These are phyloP conservation scores for Anadara kagoshimensis DNA, from an alignment of 1,140 invertebrate species.

Conservation along the genomic window DNA sequence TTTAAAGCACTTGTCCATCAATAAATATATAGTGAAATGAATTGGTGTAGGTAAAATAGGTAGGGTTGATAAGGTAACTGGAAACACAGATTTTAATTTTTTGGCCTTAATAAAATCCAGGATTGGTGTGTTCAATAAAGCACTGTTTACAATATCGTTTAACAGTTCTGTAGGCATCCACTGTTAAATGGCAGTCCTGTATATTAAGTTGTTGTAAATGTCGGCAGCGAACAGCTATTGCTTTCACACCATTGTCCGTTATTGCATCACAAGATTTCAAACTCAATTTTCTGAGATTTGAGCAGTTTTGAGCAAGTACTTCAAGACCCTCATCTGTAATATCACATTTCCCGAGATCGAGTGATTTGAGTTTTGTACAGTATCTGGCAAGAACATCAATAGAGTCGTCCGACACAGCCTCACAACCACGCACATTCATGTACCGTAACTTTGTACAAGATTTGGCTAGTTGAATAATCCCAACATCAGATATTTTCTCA, in stretches of 20 bases:
- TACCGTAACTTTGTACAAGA: constrained; percentile 92
- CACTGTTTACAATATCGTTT: constrained; percentile 93
- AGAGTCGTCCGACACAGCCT: constrained; percentile 92
- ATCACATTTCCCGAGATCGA: constrained; percentile 94
- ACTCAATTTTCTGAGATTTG: constrained; percentile 91
- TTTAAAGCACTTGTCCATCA: too few species aligned
- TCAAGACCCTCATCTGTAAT: constrained; percentile 90
- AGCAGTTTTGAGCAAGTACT: constrained; percentile 89
- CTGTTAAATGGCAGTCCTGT: constrained; percentile 89
- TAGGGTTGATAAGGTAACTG: too few species aligned
- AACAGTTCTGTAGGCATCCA: constrained; percentile 91
- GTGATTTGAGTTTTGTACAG: constrained; percentile 87
- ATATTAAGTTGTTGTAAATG: constrained; percentile 92
- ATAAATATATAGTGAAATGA: too few species aligned
- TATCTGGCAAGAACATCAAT: constrained; percentile 87
- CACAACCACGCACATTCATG: constrained; percentile 92
- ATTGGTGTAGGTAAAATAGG: too few species aligned
- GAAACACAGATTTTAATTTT: too few species aligned
- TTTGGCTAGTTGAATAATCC: constrained; percentile 89
- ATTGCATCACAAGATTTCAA: constrained; percentile 93
- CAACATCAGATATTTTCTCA: constrained; percentile 91
- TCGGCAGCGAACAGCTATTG: constrained; percentile 86
- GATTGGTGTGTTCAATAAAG: constrained; percentile 95
- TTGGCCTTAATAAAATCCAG: constrained; percentile 84
- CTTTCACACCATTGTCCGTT: constrained; percentile 89